Evolutionary conservation across 2,888 invertebrate species (phyloP), one percentile per base, ranked within the genome.

Genomic region (Oeneis ivallda): DNA sequence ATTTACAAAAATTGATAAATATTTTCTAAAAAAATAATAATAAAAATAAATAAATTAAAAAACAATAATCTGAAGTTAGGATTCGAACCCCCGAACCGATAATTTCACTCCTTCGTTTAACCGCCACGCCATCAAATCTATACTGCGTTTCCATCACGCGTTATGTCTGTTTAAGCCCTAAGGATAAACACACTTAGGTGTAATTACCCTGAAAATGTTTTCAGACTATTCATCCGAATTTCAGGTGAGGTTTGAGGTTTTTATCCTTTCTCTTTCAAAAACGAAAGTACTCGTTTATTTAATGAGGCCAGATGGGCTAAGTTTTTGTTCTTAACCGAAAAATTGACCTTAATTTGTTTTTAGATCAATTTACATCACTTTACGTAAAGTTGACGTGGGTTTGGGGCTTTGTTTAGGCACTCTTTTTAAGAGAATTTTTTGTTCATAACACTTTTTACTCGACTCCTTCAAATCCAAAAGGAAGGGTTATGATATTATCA

Each of bases 141-240:
- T 2, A 8, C 45, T 15, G 47, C 17, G 9, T 17, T 9, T 0
- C 47, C 1, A 3, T 7, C 43, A 13, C 43, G 15, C 17, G 9
- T 17, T 47, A 1, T 9, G 17, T 47, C 17, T 17, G n/a, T 43
- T 6, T 17, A 47, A 17, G 47, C 47, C 47, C 9, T 17, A 47
- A 47, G 45, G 9, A 47, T 45, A 45, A 58, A 32, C 32, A 58
- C 39, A 45, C 26, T 45, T 32, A 32, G n/a, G 45, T 9, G 45
- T 58, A 45, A 58, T 58, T 58, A 58, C 45, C 26, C 26, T 10
- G 64, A 64, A 66, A 66, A 64, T 62, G 54, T 62, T 66, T 43
- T 54, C 39, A 45, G 58, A 61, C 58, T 54, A 61, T 57, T 62
- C 62, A 56, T 50, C 57, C 50, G 34, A 47, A 11, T 62, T 66